These are phyloP conservation scores for Caenorhabditis briggsae DNA, from an alignment of 1,140 invertebrate species.

Conservation along the genomic window DNA sequence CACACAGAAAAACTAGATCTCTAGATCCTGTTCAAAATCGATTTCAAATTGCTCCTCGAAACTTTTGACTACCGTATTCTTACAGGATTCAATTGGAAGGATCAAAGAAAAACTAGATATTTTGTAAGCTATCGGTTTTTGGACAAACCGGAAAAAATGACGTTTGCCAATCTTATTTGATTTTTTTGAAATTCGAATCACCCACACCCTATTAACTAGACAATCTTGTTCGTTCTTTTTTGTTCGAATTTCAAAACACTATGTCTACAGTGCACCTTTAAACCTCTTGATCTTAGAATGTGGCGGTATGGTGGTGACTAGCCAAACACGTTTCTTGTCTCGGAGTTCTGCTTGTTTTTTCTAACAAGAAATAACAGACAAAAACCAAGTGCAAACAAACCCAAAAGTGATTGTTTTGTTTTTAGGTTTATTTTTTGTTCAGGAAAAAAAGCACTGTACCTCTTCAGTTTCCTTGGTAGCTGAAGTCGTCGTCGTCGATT, in stretches of 20 bases:
- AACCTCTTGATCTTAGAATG: slow-evolving; percentile 19
- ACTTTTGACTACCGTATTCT: too few species aligned
- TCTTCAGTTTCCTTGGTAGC: slow-evolving; percentile 13
- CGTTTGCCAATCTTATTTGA: too few species aligned
- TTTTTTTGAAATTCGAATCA: too few species aligned
- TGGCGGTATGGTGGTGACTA: slow-evolving; percentile 1
- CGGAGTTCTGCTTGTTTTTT: slow-evolving; percentile 17
- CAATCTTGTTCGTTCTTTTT: neutral
- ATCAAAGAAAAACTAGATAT: too few species aligned
- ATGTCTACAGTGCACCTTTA: neutral
- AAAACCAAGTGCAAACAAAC: slow-evolving; percentile 45
- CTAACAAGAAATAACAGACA: neutral
- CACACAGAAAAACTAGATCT: too few species aligned
- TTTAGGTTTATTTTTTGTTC: neutral
- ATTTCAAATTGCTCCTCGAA: too few species aligned
- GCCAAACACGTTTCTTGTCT: slow-evolving; percentile 40
- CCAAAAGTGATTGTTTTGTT: neutral
- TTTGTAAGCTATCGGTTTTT: too few species aligned
- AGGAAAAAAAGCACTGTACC: neutral
- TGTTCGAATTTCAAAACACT: neutral
- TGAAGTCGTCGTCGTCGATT: slow-evolving; percentile 26
- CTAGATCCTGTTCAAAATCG: too few species aligned
- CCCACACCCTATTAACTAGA: neutral
- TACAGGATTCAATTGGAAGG: too few species aligned
- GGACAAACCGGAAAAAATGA: too few species aligned